Evolutionary conservation across 1,140 invertebrate species (phyloP), one percentile per base, ranked within the genome.

Genomic region (Zaprionus ghesquierei): DNA sequence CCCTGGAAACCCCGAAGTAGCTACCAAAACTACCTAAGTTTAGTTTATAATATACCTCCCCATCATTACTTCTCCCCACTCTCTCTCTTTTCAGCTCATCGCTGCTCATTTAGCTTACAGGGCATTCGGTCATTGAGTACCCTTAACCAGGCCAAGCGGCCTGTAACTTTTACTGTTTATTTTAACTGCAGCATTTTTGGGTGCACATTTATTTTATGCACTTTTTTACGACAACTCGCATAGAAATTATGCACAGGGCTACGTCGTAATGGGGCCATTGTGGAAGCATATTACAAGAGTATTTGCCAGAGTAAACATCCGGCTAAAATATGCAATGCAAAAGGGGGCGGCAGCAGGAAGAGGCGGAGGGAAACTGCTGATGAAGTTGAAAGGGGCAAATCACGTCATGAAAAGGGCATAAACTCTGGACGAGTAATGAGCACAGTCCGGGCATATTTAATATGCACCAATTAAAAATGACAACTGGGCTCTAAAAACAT

Each of bases 381-480:
- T 56, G 62, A 44, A 63, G 25, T 41, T 50, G 69, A 49, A 71
- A n/a, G 58, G 41, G 53, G 49, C 18, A 18, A 64, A 68, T 64
- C 46, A 51, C 60, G 54, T 63, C 79, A 66, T 89, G 68, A 89
- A 89, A 89, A 89, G 13, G 63, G 63, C 74, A 69, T 89, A 89
- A 89, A 80, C 56, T 69, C 35, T 55, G 53, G 50, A 54, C 69
- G 60, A 69, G 66, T 80, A 84, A 84, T 75, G 76, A 80, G 77
- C 38, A 50, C 44, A 38, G 44, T 41, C 23, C 31, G 22, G 18
- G 2, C 50, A 69, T 68, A 89, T 89, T 77, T 75, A 89, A 89
- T 77, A 89, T 89, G 79, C 84, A 84, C 69, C 84, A 89, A 89
- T 89, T 89, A 89, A 89, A 87, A 84, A 64, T 69, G 79, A 79